A percentile compares a stretch with the other conserved stretches of the same genome.
Evolutionary conservation across 2,888 invertebrate genomes (phyloP).

Genomic region (Oeneis ivallda): DNA sequence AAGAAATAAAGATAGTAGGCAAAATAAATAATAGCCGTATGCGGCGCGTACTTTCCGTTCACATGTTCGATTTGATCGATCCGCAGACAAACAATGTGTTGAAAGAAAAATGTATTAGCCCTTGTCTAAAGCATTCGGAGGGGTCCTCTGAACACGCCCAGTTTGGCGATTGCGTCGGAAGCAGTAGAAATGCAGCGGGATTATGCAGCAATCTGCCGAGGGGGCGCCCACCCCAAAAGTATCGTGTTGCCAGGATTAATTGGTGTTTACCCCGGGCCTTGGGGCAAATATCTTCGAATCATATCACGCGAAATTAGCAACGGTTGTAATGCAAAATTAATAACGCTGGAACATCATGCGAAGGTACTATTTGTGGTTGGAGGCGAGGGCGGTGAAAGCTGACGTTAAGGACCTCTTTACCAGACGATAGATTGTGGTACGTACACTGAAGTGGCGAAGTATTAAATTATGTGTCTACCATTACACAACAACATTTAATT

Average conservation of each 20-base stretch:
- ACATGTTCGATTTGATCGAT: constrained; percentile 50
- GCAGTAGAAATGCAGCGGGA: constrained; percentile 76
- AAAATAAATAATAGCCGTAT: background rate
- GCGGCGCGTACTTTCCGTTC: constrained; percentile 12
- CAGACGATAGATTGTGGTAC: constrained; percentile 6
- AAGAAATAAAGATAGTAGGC: background rate
- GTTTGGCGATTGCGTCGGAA: constrained; percentile 64
- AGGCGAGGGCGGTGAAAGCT: constrained; percentile 21
- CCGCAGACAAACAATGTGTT: constrained; percentile 57
- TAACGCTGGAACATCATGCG: constrained; percentile 53
- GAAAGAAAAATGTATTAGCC: constrained; percentile 64
- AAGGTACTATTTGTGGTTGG: constrained; percentile 50
- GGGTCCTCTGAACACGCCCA: constrained; percentile 55
- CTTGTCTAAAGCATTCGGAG: constrained; percentile 52
- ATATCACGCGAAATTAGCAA: constrained; percentile 73
- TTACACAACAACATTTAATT: constrained; percentile 4
- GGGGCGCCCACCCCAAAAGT: constrained; percentile 58
- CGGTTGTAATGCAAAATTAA: constrained; percentile 71
- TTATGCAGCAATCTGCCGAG: constrained; percentile 71
- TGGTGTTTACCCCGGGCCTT: constrained; percentile 71
- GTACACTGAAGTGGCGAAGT: background rate
- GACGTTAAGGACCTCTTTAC: constrained; percentile 18
- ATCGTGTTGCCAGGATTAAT: constrained; percentile 79
- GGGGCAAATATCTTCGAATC: constrained; percentile 65
- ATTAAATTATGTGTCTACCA: constrained; percentile 4